Conservation (phyloP, 2,797 vertebrate genomes). For the Halcyon badia region DNA sequence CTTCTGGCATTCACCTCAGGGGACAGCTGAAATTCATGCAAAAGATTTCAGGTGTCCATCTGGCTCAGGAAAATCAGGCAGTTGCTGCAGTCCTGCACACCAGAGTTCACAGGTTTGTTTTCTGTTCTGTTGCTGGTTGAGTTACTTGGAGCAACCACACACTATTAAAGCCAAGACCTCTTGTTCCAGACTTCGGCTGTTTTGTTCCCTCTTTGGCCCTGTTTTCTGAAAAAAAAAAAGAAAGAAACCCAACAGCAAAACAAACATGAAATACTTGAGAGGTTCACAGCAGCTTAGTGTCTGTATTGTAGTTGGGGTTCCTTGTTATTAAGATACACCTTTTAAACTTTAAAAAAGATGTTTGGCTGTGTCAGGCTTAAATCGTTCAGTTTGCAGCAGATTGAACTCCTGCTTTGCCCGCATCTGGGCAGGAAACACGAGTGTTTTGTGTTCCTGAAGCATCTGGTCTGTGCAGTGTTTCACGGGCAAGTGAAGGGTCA, state of each 20-base stretch:
- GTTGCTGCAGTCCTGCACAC: neutral
- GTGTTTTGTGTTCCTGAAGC: neutral
- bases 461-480: neutral
- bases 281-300: neutral
- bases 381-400: neutral
- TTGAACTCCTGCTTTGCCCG: neutral
- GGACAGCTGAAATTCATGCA: neutral
- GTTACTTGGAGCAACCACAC: neutral
- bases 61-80: neutral
- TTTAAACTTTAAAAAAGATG: neutral
- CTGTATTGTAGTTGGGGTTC: neutral
- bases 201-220: fast-evolving
- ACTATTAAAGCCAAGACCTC: neutral
- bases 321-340: neutral
- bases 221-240: neutral
- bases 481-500: no score
- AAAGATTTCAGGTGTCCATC: neutral
- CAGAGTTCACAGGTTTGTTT: neutral
- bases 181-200: neutral
- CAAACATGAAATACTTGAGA: neutral
- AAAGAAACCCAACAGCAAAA: no score
- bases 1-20: neutral
- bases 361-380: neutral
- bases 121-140: neutral
- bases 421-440: neutral